phyloP scores from a whole-genome alignment of 1,140 invertebrate species.

The Acromyrmex charruanus region DNA sequence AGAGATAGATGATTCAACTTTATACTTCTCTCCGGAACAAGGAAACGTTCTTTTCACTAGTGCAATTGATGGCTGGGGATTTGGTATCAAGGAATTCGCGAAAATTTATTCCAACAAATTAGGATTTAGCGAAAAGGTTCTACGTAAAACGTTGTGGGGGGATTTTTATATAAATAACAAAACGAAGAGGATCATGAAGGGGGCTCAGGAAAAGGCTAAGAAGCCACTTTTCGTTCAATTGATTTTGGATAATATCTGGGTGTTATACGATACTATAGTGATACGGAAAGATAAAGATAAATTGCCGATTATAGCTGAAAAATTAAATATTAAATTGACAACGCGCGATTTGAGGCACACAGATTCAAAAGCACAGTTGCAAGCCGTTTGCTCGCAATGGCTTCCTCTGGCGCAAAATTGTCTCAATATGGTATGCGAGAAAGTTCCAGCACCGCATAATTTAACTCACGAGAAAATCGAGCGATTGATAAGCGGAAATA shows the following conservation, averaged over 20 bases:
- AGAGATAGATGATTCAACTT: constrained; percentile 94
- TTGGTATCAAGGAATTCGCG: constrained; percentile 95
- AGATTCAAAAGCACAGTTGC: constrained; percentile 92
- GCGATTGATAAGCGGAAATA: constrained; percentile 86
- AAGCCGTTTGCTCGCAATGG: constrained; percentile 95
- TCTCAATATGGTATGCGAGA: constrained; percentile 92
- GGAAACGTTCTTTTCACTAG: constrained; percentile 99
- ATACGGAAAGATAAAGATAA: constrained; percentile 94
- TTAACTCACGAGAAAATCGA: constrained; percentile 92
- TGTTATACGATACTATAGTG: constrained; percentile 94
- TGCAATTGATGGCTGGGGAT: constrained; percentile 99
- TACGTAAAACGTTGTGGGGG: constrained; percentile 96
- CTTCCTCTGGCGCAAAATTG: constrained; percentile 94
- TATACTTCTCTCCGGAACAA: constrained; percentile 96
- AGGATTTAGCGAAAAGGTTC: constrained; percentile 88
- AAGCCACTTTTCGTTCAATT: constrained; percentile 98
- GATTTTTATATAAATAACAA: constrained; percentile 97
- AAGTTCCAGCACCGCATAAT: constrained; percentile 93
- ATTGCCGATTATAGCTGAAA: constrained; percentile 93
- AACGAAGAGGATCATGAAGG: constrained; percentile 94
- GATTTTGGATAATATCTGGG: constrained; percentile 97
- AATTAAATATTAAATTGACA: constrained; percentile 93
- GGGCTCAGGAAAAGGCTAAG: constrained; percentile 97
- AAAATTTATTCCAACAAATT: constrained; percentile 94
- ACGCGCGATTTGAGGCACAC: constrained; percentile 92